Conservation (phyloP, 2,888 invertebrate genomes). For the Cephus spinipes region DNA sequence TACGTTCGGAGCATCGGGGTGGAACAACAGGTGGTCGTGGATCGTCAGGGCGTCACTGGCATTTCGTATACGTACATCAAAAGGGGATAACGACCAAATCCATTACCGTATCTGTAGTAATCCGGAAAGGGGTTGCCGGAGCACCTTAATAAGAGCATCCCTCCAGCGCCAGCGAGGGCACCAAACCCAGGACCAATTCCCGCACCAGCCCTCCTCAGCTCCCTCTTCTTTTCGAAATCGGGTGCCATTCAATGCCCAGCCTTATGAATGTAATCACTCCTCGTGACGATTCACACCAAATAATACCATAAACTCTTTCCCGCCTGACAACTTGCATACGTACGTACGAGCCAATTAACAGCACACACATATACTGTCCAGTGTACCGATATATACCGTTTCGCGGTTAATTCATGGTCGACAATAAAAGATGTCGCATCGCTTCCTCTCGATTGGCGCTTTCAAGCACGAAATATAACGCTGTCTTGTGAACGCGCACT, state of each 20-base stretch:
- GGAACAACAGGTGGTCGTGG: background rate
- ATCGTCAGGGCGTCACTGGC: background rate
- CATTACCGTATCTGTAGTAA: conserved; percentile 55
- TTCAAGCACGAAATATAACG: background rate
- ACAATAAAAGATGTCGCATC: background rate
- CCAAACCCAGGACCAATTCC: conserved; percentile 31
- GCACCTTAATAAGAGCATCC: conserved; percentile 55
- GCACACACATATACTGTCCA: background rate
- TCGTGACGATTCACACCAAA: conserved; percentile 16
- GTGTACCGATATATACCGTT: background rate
- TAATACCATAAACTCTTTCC: conserved; percentile 3
- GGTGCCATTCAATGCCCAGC: conserved; percentile 56
- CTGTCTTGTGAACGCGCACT: background rate
- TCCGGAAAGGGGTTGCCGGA: conserved; percentile 44
- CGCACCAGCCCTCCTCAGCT: conserved; percentile 45
- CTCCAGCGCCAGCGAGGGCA: conserved; percentile 21
- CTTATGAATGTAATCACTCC: background rate
- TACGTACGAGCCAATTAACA: background rate
- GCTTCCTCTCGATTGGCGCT: background rate
- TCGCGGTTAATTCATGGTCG: background rate
- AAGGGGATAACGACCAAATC: background rate
- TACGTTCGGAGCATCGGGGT: background rate
- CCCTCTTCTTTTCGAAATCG: conserved; percentile 57
- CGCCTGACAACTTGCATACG: conserved; percentile 7
- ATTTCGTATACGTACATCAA: background rate